Evolutionary conservation across 2,888 invertebrate genomes (phyloP).

Genomic region (Axea sp.): DNA sequence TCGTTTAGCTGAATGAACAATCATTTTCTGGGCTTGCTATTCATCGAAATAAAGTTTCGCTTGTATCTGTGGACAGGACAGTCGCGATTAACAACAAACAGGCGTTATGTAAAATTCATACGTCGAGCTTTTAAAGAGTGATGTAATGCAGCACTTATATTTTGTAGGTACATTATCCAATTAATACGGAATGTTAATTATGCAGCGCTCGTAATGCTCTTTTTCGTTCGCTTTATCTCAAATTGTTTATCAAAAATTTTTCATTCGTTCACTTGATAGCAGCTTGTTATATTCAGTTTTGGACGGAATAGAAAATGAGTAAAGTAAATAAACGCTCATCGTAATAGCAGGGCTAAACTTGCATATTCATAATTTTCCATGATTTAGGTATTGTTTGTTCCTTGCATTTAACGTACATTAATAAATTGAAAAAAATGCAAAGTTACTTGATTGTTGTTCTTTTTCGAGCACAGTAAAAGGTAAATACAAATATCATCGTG

Average conservation of each 20-base stretch:
- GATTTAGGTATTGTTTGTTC: too few relatives aligned
- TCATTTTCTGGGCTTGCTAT: conserved; percentile 15
- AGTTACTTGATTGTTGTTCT: background rate
- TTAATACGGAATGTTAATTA: conserved; percentile 46
- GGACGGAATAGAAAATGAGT: too few relatives aligned
- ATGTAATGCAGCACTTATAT: conserved; percentile 39
- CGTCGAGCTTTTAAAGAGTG: conserved; percentile 33
- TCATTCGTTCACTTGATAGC: too few relatives aligned
- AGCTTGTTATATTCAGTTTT: too few relatives aligned
- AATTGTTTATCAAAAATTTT: background rate
- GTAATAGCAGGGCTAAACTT: too few relatives aligned
- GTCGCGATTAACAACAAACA: conserved; percentile 28
- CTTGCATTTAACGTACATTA: too few relatives aligned
- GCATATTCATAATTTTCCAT: too few relatives aligned
- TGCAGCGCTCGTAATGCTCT: background rate
- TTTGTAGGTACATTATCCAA: conserved; percentile 51
- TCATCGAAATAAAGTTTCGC: conserved; percentile 16
- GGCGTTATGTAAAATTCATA: conserved; percentile 54
- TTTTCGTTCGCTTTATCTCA: background rate
- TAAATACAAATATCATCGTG: too few relatives aligned
- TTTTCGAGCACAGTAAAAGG: too few relatives aligned
- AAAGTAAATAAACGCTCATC: too few relatives aligned
- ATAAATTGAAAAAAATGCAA: too few relatives aligned
- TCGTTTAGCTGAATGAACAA: conserved; percentile 12
- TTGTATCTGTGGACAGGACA: conserved; percentile 12